These are phyloP conservation scores for Chymomyza caudatula DNA, from an alignment of 2,888 invertebrate species.

Conservation along the genomic window DNA sequence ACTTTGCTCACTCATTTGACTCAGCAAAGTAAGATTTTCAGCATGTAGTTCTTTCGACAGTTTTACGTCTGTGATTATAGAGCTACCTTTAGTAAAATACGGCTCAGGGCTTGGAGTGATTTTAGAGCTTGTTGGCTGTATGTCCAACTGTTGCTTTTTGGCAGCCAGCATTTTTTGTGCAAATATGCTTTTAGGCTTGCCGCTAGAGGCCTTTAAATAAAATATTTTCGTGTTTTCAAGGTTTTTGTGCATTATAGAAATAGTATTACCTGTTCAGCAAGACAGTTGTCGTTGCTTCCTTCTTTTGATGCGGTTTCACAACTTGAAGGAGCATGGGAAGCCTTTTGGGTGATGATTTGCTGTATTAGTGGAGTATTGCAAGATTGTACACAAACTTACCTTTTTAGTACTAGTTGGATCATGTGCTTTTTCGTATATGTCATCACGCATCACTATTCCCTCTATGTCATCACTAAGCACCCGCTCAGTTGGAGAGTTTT, in stretches of 20 bases:
- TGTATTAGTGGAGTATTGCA: too few species aligned
- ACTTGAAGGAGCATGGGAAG: not conserved
- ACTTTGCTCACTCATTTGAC: conserved; percentile 85
- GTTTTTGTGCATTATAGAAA: too few species aligned
- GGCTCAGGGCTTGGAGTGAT: conserved; percentile 3
- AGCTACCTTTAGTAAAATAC: conserved; percentile 27
- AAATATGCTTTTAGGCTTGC: conserved; percentile 79
- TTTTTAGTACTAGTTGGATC: not conserved
- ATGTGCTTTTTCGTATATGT: conserved; percentile 62
- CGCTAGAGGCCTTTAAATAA: conserved; percentile 11
- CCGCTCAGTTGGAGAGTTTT: too few species aligned
- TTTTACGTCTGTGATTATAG: conserved; percentile 77
- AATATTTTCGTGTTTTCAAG: not conserved
- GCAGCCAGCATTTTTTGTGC: conserved; percentile 54
- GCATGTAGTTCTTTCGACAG: conserved; percentile 83
- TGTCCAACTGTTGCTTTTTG: conserved; percentile 32
- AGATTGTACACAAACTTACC: not conserved
- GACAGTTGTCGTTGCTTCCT: too few species aligned
- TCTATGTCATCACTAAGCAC: not conserved
- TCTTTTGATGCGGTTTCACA: not conserved
- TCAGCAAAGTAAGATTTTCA: conserved; percentile 85
- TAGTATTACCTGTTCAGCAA: not conserved
- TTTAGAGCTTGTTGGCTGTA: conserved; percentile 9
- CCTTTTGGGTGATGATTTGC: not conserved
- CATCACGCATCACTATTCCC: conserved; percentile 43